Conservation (phyloP, 2,888 invertebrate genomes). For the Graphium colonna region DNA sequence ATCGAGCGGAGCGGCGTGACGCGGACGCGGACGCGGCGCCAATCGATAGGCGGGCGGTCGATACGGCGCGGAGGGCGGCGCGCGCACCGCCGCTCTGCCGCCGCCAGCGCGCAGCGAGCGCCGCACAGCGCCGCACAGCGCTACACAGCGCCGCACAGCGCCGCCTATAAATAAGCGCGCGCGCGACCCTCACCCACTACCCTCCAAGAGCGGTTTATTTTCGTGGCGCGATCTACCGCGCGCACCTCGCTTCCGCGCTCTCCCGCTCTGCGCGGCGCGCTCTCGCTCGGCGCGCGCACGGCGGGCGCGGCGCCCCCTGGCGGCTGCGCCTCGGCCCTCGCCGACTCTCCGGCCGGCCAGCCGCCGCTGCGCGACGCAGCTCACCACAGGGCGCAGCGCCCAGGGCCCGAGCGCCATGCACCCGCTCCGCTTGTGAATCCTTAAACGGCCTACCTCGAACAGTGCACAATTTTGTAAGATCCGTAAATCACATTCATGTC, state of each 20-base stretch:
- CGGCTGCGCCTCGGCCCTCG: not conserved
- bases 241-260: slow-evolving; percentile 20
- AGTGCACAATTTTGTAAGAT: not conserved
- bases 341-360: not conserved
- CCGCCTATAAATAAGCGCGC: slow-evolving; percentile 56
- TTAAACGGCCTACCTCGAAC: not conserved
- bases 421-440: slow-evolving; percentile 2
- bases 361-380: not conserved
- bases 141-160: slow-evolving; percentile 46
- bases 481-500: not conserved
- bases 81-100: slow-evolving; percentile 43
- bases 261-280: not conserved
- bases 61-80: slow-evolving; percentile 47
- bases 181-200: slow-evolving; percentile 63
- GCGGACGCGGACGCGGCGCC: slow-evolving; percentile 49
- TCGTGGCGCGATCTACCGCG: slow-evolving; percentile 31
- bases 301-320: not conserved
- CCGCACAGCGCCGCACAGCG: slow-evolving; percentile 37
- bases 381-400: slow-evolving; percentile 1
- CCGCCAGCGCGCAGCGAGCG: slow-evolving; percentile 42
- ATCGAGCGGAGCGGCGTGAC: slow-evolving; percentile 27
- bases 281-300: too few relatives aligned
- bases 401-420: slow-evolving; percentile 9
- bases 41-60: slow-evolving; percentile 23
- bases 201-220: slow-evolving; percentile 50